Percentiles rank a stretch among this genome's conserved stretches.
phyloP scores from a whole-genome alignment of 2,888 invertebrate genomes.

The Leistus spinibarbis region DNA sequence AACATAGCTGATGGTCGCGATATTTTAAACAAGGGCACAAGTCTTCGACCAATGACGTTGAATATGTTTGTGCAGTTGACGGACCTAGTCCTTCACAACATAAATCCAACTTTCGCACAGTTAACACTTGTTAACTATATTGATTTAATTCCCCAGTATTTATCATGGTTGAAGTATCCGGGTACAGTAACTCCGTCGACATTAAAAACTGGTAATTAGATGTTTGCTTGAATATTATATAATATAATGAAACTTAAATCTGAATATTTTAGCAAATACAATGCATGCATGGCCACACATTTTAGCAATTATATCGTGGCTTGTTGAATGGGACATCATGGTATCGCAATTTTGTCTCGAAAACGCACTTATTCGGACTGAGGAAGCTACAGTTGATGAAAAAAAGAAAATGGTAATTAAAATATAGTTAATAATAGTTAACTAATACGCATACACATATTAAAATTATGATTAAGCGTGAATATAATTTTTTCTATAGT shows the following conservation, averaged over 20 bases:
- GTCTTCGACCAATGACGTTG: conserved; percentile 21
- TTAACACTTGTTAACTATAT: conserved; percentile 16
- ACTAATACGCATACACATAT: too few species aligned
- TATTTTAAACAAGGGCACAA: conserved; percentile 19
- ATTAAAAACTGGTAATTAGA: conserved; percentile 24
- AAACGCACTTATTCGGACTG: too few species aligned
- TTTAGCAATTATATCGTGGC: conserved; percentile 20
- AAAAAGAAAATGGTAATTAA: not conserved
- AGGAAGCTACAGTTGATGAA: not conserved
- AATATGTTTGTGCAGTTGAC: conserved; percentile 20
- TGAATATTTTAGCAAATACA: conserved; percentile 3
- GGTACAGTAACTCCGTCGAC: conserved; percentile 14
- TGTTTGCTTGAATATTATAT: not conserved
- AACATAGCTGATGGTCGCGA: not conserved
- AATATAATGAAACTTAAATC: not conserved
- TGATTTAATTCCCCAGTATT: conserved; percentile 11
- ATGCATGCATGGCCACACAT: conserved; percentile 22
- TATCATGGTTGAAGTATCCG: conserved; percentile 14
- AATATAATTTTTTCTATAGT: too few species aligned
- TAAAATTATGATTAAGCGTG: too few species aligned
- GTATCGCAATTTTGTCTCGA: too few species aligned
- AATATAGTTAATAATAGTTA: not conserved
- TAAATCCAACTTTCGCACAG: conserved; percentile 5
- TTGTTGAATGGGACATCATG: conserved; percentile 15
- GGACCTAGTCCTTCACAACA: conserved; percentile 15